Conservation (phyloP, 2,113 vertebrate species). For the Eira barbara region DNA sequence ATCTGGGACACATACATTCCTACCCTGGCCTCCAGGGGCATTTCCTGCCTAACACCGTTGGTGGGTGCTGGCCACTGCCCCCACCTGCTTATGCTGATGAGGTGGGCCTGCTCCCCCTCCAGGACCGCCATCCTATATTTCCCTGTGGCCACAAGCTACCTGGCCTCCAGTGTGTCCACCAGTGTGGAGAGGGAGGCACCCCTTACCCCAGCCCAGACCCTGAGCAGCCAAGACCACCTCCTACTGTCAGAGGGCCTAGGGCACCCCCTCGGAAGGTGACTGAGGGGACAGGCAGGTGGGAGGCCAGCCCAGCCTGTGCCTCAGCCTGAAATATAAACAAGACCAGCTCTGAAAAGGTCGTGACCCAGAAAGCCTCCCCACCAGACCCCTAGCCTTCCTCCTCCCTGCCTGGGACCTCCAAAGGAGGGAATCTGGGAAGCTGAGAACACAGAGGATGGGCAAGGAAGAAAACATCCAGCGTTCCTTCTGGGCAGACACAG, state of each 20-base stretch:
- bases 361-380: neutral
- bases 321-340: neutral
- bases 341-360: neutral
- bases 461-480: neutral
- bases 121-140: neutral
- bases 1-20: neutral
- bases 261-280: neutral
- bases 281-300: neutral
- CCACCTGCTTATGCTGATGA: neutral
- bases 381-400: neutral
- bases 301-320: neutral
- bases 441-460: neutral
- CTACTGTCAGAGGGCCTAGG: neutral
- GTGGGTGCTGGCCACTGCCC: neutral
- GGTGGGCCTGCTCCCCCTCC: neutral
- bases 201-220: neutral
- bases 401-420: neutral
- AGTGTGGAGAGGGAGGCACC: neutral
- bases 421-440: neutral
- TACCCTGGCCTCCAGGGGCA: neutral
- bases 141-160: neutral
- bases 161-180: neutral
- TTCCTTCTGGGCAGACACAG: neutral
- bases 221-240: neutral
- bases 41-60: neutral